Percentiles rank a stretch among this genome's conserved stretches.
phyloP scores from a whole-genome alignment of 2,797 vertebrate genomes.

The Sandelia bainsii region DNA sequence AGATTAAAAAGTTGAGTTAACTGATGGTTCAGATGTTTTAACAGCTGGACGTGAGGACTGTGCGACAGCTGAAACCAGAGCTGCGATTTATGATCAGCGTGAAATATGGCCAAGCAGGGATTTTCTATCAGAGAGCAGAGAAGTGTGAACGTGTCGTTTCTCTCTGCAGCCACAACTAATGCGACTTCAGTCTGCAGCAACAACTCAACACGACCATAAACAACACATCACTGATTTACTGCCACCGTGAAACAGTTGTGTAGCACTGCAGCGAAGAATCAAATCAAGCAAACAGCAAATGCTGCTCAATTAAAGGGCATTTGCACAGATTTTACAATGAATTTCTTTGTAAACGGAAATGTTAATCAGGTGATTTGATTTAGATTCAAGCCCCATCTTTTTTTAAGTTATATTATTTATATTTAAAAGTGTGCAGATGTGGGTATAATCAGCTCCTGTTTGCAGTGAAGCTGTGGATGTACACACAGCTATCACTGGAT shows the following conservation, averaged over 20 bases:
- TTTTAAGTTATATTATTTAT: too few species aligned
- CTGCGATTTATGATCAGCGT: constrained; percentile 7
- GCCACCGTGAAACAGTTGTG: background rate
- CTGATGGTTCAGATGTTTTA: background rate
- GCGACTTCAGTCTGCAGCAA: background rate
- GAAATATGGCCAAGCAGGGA: constrained; percentile 18
- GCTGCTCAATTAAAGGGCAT: too few species aligned
- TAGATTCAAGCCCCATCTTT: too few species aligned
- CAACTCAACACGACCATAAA: constrained; percentile 6
- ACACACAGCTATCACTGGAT: too few species aligned
- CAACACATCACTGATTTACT: constrained; percentile 1
- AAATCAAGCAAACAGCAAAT: background rate
- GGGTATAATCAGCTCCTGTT: too few species aligned
- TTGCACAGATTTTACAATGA: too few species aligned
- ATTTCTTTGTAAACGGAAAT: too few species aligned
- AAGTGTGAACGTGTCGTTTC: constrained; percentile 8
- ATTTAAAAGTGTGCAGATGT: too few species aligned
- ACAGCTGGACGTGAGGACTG: background rate
- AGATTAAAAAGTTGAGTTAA: background rate
- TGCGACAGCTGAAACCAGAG: background rate
- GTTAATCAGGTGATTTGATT: too few species aligned
- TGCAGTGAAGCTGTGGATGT: too few species aligned
- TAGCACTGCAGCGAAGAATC: background rate
- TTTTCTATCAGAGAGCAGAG: constrained; percentile 1
- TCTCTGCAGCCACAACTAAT: constrained; percentile 26